phyloP scores from a whole-genome alignment of 2,113 vertebrate genomes.

The Butorides virescens region DNA sequence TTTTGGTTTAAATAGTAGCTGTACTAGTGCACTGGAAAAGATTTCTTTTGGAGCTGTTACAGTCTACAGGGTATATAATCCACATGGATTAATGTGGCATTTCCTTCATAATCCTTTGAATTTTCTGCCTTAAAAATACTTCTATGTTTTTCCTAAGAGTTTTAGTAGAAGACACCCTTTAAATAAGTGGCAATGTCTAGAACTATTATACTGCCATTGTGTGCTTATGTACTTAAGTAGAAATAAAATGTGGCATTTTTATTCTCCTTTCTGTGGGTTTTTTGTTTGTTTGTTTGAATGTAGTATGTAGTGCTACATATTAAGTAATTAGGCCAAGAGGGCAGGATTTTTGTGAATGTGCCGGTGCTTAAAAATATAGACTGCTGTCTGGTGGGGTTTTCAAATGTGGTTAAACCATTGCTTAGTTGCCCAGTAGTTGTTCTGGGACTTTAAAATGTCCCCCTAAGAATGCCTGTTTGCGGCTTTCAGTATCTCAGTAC shows the following conservation, averaged over 20 bases:
- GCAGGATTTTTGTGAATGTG: background rate
- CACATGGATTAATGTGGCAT: background rate
- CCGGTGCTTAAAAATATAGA: background rate
- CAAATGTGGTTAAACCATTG: background rate
- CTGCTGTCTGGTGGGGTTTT: background rate
- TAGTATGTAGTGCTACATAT: background rate
- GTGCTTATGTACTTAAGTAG: background rate
- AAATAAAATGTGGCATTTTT: background rate
- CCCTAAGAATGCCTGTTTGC: background rate
- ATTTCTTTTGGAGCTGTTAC: constrained; percentile 20
- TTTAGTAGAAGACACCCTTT: background rate
- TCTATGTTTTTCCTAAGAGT: background rate
- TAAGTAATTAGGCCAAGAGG: background rate
- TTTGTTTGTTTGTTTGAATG: background rate
- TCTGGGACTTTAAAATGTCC: background rate
- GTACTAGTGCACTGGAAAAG: background rate
- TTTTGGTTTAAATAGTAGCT: background rate
- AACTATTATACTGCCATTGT: background rate
- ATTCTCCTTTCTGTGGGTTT: background rate
- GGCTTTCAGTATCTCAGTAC: background rate
- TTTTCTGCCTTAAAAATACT: constrained; percentile 9
- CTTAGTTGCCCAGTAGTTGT: background rate
- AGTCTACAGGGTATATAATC: background rate
- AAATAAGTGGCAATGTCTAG: background rate
- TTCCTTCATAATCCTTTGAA: constrained; percentile 15